A percentile compares a stretch with the other conserved stretches of the same genome.
Evolutionary conservation across 92 coral and sea anemone species (phyloP).

Genomic region (Nematostella vectensis): DNA sequence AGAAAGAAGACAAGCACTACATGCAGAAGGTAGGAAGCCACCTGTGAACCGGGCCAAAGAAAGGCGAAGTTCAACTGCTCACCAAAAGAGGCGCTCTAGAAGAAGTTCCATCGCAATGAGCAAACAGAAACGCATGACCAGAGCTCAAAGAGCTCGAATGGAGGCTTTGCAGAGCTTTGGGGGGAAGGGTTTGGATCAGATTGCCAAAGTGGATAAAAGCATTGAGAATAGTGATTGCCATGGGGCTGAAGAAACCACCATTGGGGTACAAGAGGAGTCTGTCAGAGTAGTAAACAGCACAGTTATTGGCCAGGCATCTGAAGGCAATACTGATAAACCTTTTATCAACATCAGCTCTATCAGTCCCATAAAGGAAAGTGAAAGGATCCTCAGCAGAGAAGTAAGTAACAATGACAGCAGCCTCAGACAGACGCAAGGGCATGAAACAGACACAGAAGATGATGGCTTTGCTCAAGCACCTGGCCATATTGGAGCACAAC

Average conservation of each 20-base stretch:
- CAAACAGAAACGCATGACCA: slow-evolving; percentile 24
- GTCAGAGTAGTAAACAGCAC: not conserved
- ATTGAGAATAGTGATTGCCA: too few species aligned
- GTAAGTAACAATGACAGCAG: too few species aligned
- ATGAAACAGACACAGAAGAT: too few species aligned
- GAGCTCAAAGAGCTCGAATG: slow-evolving; percentile 30
- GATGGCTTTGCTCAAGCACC: too few species aligned
- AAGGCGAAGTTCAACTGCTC: not conserved
- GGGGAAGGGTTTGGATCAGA: slow-evolving; percentile 21
- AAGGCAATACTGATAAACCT: not conserved
- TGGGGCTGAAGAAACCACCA: too few species aligned
- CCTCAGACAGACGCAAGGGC: too few species aligned
- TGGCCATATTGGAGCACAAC: too few species aligned
- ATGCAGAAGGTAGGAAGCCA: not conserved
- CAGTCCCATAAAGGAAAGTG: not conserved
- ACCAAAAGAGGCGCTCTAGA: slow-evolving; percentile 7
- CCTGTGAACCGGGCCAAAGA: not conserved
- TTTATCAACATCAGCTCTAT: not conserved
- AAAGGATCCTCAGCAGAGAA: too few species aligned
- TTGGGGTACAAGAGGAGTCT: too few species aligned
- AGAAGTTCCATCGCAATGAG: slow-evolving; percentile 2
- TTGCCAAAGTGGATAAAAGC: too few species aligned
- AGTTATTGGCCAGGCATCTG: not conserved
- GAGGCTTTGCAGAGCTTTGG: slow-evolving; percentile 36
- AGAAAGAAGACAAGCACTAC: slow-evolving; percentile 3